These are phyloP conservation scores for Oscheius sp. DNA, from an alignment of 1,140 invertebrate species.

Conservation along the genomic window DNA sequence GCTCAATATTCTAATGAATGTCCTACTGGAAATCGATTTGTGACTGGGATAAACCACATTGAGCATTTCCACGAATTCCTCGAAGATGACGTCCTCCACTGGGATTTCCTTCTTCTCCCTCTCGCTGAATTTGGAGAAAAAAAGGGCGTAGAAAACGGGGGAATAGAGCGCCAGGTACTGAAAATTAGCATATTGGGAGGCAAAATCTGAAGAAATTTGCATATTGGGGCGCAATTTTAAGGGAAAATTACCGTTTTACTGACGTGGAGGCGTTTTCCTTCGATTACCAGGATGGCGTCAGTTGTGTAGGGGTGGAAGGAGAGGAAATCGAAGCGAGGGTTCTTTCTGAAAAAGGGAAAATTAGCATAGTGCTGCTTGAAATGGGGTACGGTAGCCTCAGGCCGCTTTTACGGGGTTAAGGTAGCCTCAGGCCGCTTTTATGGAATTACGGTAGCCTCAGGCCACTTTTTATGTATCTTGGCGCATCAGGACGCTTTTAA, in stretches of 20 bases:
- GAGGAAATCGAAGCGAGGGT: constrained; percentile 48
- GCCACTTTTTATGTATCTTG: too few species aligned
- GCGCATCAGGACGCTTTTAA: too few species aligned
- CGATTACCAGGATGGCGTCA: constrained; percentile 48
- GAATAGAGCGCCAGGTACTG: constrained; percentile 54
- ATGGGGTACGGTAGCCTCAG: too few species aligned
- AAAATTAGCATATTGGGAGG: constrained; percentile 11
- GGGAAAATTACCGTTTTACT: constrained; percentile 44
- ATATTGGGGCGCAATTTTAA: not conserved
- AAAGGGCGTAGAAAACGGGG: constrained; percentile 54
- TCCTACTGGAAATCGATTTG: constrained; percentile 45
- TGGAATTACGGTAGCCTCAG: too few species aligned
- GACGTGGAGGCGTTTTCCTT: constrained; percentile 47
- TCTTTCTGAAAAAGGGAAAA: constrained; percentile 32
- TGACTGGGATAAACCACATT: constrained; percentile 54
- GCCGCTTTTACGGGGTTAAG: too few species aligned
- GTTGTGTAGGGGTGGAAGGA: constrained; percentile 26
- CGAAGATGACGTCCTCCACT: constrained; percentile 48
- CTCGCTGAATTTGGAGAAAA: constrained; percentile 47
- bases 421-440: too few species aligned
- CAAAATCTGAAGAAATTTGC: not conserved
- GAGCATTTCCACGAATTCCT: constrained; percentile 51
- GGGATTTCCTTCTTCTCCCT: constrained; percentile 48
- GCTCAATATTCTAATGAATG: not conserved
- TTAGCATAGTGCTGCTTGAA: too few species aligned